Evolutionary conservation across 2,797 vertebrate species (phyloP), one percentile per base, ranked within the genome.

Genomic region (Spheniscus humboldti): DNA sequence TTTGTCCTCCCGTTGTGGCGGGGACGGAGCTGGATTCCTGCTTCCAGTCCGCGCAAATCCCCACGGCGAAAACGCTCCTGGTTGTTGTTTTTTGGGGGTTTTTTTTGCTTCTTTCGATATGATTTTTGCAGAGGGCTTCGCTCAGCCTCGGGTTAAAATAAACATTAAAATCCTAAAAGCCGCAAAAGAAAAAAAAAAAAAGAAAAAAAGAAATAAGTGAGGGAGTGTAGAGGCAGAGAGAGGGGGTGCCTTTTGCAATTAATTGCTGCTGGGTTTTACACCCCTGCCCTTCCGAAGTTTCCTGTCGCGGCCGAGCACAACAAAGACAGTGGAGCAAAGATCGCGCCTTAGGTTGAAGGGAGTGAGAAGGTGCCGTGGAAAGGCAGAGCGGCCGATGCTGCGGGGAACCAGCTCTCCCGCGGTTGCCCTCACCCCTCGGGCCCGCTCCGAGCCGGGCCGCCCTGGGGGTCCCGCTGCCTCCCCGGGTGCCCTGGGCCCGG

Each of bases 251-350:
- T 80, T 80, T 53, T 67, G 67, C 85, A 35, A 72, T 88, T 22
- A 80, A 41, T 48, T 15, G 19, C 55, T 76, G 37, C 56, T 30
- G 81, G 25, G 25, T 91, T 94, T 96, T 84, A 77, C 79, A 67
- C 86, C 11, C 55, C 77, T 56, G 25, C 60, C 76, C 74, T 91
- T 67, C 53, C 82, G 35, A 90, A 78, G 87, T 88, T 96, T 78
- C 60, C 57, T 77, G 50, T 52, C 33, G 86, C 76, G 11, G 81
- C 56, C 62, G 64, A 87, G 74, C 17, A 67, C 55, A 95, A 95
- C 60, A 95, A 92, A 94, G 94, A 91, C 78, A 92, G 88, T 68
- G 60, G 88, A 96, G 85, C 93, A 86, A 82, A 86, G 93, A 94
- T 92, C 94, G 45, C 81, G 41, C 69, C 35, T 64, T 6, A 17